These are phyloP conservation scores for Astur gentilis DNA, from an alignment of 2,113 vertebrate genomes.

Conservation along the genomic window DNA sequence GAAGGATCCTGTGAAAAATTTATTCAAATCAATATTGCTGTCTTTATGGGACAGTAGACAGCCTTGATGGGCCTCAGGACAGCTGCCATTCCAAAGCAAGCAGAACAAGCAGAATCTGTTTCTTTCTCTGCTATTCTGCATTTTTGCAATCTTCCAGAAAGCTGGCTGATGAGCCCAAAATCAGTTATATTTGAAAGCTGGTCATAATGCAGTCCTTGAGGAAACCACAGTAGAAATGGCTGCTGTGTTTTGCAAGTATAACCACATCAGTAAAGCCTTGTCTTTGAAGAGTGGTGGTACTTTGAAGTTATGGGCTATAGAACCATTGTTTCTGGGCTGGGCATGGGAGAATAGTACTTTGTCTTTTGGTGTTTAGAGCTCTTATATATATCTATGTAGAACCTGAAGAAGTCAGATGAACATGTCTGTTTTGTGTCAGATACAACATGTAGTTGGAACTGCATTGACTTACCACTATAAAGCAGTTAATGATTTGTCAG, in stretches of 20 bases:
- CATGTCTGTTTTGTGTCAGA: neutral
- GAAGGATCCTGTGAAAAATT: neutral
- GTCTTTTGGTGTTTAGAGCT: neutral
- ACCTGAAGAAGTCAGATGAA: neutral
- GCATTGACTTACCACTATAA: neutral
- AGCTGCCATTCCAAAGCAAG: neutral
- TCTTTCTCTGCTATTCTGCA: neutral
- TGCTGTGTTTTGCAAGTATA: neutral
- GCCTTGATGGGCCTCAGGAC: neutral
- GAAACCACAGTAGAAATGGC: neutral
- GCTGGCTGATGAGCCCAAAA: neutral
- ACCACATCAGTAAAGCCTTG: neutral
- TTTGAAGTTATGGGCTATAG: neutral
- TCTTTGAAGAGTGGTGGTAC: neutral
- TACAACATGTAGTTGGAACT: neutral
- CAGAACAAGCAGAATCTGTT: neutral
- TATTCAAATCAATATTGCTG: neutral
- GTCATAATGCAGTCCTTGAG: neutral
- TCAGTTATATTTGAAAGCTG: neutral
- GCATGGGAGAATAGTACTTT: neutral
- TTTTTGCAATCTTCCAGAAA: neutral
- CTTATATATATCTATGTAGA: accelerated
- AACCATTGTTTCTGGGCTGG: neutral
- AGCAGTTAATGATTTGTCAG: neutral
- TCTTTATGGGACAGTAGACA: neutral